Evolutionary conservation across 2,888 invertebrate genomes (phyloP).

Genomic region (Drosophila subquinaria): DNA sequence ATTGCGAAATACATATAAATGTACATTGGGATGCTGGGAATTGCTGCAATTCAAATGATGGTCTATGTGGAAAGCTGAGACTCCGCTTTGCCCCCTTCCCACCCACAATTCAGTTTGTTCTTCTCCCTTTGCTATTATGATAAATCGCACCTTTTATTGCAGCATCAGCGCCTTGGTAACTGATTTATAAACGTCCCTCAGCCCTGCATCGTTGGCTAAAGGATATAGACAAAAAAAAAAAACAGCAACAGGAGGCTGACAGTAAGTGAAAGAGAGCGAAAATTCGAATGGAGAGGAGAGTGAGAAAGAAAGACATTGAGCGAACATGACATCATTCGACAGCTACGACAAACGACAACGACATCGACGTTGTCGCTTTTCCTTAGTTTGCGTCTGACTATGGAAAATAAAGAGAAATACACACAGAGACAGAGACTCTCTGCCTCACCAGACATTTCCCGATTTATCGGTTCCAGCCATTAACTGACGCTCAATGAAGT

Average conservation of each 20-base stretch:
- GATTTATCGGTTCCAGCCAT: conserved; percentile 26
- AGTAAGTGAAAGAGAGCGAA: conserved; percentile 5
- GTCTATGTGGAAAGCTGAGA: conserved; percentile 5
- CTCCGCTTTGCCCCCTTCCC: not conserved
- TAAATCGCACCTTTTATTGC: conserved; percentile 82
- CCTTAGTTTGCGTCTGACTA: conserved; percentile 44
- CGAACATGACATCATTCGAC: conserved; percentile 76
- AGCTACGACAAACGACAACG: conserved; percentile 65
- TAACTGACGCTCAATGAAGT: conserved; percentile 31
- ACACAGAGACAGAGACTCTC: conserved; percentile 6
- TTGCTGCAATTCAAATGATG: conserved; percentile 42
- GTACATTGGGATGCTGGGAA: conserved; percentile 49
- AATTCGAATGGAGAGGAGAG: not conserved
- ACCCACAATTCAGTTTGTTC: not conserved
- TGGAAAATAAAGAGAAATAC: conserved; percentile 20
- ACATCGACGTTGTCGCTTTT: conserved; percentile 62
- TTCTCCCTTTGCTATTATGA: conserved; percentile 67
- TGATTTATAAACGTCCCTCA: conserved; percentile 68
- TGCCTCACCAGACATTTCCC: conserved; percentile 4
- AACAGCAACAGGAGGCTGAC: conserved; percentile 18
- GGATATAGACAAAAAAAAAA: conserved; percentile 54
- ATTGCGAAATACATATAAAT: conserved; percentile 64
- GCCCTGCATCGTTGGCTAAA: conserved; percentile 23
- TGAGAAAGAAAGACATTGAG: conserved; percentile 36
- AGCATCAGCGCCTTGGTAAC: conserved; percentile 79